phyloP scores from a whole-genome alignment of 2,797 vertebrate genomes.

The Todus mexicanus region DNA sequence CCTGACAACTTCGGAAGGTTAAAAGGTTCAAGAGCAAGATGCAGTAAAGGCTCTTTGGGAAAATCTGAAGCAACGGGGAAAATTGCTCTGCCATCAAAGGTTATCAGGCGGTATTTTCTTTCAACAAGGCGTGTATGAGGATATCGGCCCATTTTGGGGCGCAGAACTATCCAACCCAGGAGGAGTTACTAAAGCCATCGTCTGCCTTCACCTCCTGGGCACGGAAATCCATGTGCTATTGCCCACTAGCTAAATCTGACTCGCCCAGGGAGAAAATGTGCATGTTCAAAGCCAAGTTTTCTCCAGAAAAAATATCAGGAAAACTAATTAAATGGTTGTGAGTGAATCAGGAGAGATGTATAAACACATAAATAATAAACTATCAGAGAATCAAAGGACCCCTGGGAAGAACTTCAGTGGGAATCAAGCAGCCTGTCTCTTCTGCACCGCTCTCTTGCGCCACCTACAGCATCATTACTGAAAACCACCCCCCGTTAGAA shows the following conservation, averaged over 20 bases:
- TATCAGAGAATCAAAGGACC: background rate
- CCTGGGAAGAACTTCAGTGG: background rate
- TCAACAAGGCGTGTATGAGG: background rate
- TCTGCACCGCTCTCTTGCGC: background rate
- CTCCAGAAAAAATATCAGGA: background rate
- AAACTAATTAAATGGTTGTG: background rate
- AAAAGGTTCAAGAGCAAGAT: background rate
- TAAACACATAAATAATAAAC: background rate
- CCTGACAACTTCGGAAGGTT: background rate
- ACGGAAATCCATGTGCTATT: background rate
- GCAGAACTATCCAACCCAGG: background rate
- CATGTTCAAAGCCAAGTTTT: background rate
- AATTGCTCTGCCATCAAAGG: background rate
- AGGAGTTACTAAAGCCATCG: background rate
- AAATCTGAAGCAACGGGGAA: background rate
- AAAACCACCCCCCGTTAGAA: background rate
- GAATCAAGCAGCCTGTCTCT: background rate
- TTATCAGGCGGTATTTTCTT: background rate
- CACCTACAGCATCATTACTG: background rate
- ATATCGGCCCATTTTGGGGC: background rate
- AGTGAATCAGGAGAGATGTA: background rate
- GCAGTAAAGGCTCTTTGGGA: background rate
- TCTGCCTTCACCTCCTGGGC: background rate
- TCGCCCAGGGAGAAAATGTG: background rate
- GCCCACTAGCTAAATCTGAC: background rate